Conservation (phyloP, 2,797 vertebrate genomes). For the Gallinago nigripennis region DNA sequence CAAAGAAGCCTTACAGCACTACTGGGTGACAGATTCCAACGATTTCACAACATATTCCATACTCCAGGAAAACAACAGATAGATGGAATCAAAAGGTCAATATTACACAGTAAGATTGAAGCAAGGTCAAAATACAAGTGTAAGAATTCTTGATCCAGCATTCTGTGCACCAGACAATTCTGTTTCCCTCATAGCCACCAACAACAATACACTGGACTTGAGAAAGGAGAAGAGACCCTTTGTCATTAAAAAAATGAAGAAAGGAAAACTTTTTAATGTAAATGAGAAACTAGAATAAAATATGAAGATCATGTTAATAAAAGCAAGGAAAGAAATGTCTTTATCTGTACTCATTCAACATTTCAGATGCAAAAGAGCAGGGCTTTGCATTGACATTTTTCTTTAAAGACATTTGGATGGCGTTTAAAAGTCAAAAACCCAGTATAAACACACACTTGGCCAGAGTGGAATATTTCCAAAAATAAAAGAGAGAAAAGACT, state of each 20-base stretch:
- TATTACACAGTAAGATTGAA: background rate
- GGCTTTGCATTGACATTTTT: constrained; percentile 2
- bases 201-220: background rate
- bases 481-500: background rate
- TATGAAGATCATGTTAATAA: constrained; percentile 28
- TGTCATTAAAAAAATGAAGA: background rate
- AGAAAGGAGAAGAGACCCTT: constrained; percentile 53
- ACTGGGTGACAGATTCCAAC: background rate
- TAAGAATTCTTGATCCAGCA: background rate
- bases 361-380: constrained; percentile 5
- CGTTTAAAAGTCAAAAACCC: constrained; percentile 43
- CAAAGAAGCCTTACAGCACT: background rate
- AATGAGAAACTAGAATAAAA: constrained; percentile 16
- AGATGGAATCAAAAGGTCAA: constrained; percentile 9
- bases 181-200: background rate
- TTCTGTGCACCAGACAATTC: background rate
- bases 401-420: constrained; percentile 8
- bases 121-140: background rate
- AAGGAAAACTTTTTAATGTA: constrained; percentile 2
- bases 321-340: constrained; percentile 43
- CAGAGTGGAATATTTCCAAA: background rate
- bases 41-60: background rate
- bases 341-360: constrained; percentile 6
- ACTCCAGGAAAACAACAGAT: background rate
- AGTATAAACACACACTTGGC: constrained; percentile 16